These are phyloP conservation scores for Tipula helvola DNA, from an alignment of 2,888 invertebrate genomes.

Conservation along the genomic window DNA sequence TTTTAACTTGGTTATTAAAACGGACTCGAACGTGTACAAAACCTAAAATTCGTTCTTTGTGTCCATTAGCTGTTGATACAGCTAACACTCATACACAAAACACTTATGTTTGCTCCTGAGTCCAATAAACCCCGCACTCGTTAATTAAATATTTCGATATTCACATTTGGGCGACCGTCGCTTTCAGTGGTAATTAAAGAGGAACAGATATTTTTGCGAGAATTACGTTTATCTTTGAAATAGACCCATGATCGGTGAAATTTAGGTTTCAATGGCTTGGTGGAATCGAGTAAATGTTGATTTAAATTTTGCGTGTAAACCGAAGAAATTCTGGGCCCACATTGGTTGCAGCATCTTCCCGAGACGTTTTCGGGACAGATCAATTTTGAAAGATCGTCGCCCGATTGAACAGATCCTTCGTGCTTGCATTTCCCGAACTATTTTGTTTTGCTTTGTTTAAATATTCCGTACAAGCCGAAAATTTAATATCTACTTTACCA, in stretches of 20 bases:
- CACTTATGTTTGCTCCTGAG: background rate
- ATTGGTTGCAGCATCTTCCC: background rate
- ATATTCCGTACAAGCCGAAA: background rate
- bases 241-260: background rate
- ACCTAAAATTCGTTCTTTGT: background rate
- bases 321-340: no score
- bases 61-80: background rate
- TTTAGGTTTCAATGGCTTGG: background rate
- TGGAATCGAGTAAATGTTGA: background rate
- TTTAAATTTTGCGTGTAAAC: no score
- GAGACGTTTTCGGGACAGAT: background rate
- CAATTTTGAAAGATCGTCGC: no score
- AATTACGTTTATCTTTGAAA: background rate
- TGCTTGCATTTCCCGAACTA: background rate
- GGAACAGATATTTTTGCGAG: background rate
- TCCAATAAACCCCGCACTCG: background rate
- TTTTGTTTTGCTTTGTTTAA: background rate
- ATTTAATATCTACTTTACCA: no score
- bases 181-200: background rate
- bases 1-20: background rate
- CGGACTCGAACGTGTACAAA: background rate
- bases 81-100: no score
- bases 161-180: background rate
- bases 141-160: background rate
- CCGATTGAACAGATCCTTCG: background rate